Evolutionary conservation across 2,797 vertebrate genomes (phyloP), one percentile per base, ranked within the genome.

Genomic region (Amphiprion clarkii): DNA sequence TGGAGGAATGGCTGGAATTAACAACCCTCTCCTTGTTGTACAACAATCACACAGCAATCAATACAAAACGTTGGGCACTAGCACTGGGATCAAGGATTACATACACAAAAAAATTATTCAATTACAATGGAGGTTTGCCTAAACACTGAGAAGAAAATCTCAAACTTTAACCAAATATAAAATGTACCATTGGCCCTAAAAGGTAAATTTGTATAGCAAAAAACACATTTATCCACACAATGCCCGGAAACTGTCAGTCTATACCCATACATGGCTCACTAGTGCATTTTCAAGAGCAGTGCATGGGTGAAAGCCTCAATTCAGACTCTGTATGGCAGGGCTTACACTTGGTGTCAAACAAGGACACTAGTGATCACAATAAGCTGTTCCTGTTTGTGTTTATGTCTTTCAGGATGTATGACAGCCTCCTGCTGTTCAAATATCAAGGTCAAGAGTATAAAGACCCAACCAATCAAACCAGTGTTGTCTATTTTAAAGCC

Each of bases 221-320:
- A 63, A 67, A 40, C 14, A 65, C 52, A 71, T 59, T 12, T 29
- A 71, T 68, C 42, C 42, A 71, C 51, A 51, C 71, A 83, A 90
- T 69, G 64, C 16, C 46, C 63, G 57, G 48, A 78, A 70, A 75
- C 11, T 21, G 42, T 42, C n/a, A 29, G 31, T 33, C 33, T 63
- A 49, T n/a, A 70, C 62, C 49, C 14, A 83, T 65, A 71, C 29
- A 57, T 31, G 31, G 62, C 53, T 75, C 40, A 73, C 46, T 40
- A 8, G 52, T 71, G 71, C 33, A 56, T 51, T 76, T 88, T 90
- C 81, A 74, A 86, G 83, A 89, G 65, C 59, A 60, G 39, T 42
- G 36, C 25, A 71, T 21, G 5, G 65, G 16, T 74, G 57, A 84
- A 83, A 85, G 67, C 62, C 68, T 71, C 29, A 75, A 31, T 81